A percentile compares a stretch with the other conserved stretches of the same genome.
These are phyloP conservation scores for Acanthurus leucopareius DNA, from an alignment of 2,797 vertebrate genomes.

Conservation along the genomic window DNA sequence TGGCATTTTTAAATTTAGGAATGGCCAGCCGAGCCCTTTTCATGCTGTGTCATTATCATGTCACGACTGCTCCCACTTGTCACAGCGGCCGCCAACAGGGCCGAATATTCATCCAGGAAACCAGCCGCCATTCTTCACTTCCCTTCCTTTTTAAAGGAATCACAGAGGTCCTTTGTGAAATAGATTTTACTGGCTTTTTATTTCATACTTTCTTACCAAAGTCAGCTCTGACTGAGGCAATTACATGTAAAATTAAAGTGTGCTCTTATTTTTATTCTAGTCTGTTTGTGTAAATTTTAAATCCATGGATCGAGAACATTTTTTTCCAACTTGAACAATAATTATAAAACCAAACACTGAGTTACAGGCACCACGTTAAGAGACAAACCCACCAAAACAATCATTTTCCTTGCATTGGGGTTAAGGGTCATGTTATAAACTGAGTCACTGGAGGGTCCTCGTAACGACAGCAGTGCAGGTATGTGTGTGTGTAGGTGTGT, in stretches of 20 bases:
- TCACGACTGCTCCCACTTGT: constrained; percentile 33
- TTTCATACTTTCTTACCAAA: neutral
- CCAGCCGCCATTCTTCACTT: constrained; percentile 34
- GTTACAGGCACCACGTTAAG: neutral
- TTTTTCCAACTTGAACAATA: neutral
- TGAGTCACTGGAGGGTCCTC: neutral
- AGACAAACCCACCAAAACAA: constrained; percentile 11
- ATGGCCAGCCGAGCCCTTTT: constrained; percentile 22
- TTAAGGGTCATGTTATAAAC: constrained; percentile 21
- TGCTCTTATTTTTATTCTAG: too few relatives aligned
- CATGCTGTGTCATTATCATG: constrained; percentile 48
- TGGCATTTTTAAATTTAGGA: constrained; percentile 32
- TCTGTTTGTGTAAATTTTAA: neutral
- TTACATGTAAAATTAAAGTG: neutral
- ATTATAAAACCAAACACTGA: neutral
- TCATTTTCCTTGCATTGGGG: neutral
- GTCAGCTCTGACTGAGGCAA: neutral
- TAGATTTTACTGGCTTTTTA: constrained; percentile 5
- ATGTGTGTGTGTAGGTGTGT: constrained; percentile 31
- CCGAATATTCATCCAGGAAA: constrained; percentile 29
- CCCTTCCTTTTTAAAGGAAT: constrained; percentile 23
- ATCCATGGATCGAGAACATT: constrained; percentile 1
- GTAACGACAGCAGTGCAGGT: neutral
- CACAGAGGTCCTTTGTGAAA: constrained; percentile 27
- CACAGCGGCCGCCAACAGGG: constrained; percentile 31